Evolutionary conservation across 2,113 vertebrate species (phyloP).

Genomic region (Myrmophylax atrothorax): DNA sequence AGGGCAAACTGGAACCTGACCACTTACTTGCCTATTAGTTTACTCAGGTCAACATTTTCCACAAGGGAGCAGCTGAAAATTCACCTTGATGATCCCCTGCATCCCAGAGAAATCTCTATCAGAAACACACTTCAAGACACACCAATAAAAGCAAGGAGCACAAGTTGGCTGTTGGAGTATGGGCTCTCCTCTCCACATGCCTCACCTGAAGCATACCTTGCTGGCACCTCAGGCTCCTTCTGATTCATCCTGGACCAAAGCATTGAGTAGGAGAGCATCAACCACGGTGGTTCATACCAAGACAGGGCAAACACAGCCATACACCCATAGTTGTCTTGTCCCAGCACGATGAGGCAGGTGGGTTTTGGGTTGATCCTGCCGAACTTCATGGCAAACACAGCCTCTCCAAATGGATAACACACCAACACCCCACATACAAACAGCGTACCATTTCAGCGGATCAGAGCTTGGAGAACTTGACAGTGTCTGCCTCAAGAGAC

Average conservation of each 20-base stretch:
- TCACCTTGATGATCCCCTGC: background rate
- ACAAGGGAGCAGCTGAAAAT: background rate
- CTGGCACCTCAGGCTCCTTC: background rate
- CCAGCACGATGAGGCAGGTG: background rate
- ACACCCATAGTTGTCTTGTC: background rate
- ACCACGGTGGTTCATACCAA: fast-evolving
- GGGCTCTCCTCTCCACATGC: background rate
- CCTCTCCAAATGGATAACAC: fast-evolving
- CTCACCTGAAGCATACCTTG: fast-evolving
- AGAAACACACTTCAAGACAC: background rate
- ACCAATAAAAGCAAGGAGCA: background rate
- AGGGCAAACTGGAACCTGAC: background rate
- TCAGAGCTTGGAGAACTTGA: background rate
- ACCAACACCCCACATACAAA: fast-evolving
- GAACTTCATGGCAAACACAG: background rate
- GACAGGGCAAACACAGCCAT: background rate
- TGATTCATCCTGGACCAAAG: background rate
- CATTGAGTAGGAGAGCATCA: background rate
- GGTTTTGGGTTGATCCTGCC: background rate
- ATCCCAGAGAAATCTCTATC: background rate
- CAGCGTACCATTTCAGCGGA: background rate
- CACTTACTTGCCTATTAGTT: background rate
- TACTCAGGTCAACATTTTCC: background rate
- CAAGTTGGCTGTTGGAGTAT: background rate
- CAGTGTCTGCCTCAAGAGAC: background rate